phyloP scores from a whole-genome alignment of 1,140 invertebrate genomes.

The Chironomus striatipennis region DNA sequence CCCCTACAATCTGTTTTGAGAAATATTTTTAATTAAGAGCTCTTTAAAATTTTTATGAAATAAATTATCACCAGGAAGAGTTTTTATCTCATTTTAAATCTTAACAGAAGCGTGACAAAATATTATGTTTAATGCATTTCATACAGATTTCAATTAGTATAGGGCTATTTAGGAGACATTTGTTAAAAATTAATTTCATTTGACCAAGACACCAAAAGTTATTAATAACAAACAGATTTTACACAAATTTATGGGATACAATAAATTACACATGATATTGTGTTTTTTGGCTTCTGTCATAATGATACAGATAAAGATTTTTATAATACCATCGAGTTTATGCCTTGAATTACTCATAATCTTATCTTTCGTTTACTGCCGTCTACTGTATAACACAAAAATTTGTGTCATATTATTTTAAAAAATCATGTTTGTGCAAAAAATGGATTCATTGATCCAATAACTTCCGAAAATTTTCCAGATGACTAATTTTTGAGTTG shows the following conservation, averaged over 20 bases:
- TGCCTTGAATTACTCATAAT: too few relatives aligned
- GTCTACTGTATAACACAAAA: too few relatives aligned
- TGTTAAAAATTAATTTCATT: conserved; percentile 2
- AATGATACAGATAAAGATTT: too few relatives aligned
- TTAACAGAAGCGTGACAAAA: conserved; percentile 12
- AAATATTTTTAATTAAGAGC: not conserved
- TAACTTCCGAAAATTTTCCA: not conserved
- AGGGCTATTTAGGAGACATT: not conserved
- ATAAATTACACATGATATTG: not conserved
- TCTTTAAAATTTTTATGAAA: not conserved
- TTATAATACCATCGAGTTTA: too few relatives aligned
- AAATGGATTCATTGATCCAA: too few relatives aligned
- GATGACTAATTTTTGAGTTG: not conserved
- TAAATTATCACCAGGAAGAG: not conserved
- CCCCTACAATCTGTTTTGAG: not conserved
- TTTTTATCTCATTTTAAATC: conserved; percentile 15
- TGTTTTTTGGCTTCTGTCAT: too few relatives aligned
- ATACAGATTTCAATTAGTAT: not conserved
- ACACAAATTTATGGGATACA: conserved; percentile 7
- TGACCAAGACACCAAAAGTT: not conserved
- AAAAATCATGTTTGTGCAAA: too few relatives aligned
- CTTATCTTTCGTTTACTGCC: too few relatives aligned
- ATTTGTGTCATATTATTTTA: too few relatives aligned
- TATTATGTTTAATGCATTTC: not conserved
- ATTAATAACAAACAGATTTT: conserved; percentile 2